Evolutionary conservation across 2,113 vertebrate genomes (phyloP).

Genomic region (Thermophis baileyi): DNA sequence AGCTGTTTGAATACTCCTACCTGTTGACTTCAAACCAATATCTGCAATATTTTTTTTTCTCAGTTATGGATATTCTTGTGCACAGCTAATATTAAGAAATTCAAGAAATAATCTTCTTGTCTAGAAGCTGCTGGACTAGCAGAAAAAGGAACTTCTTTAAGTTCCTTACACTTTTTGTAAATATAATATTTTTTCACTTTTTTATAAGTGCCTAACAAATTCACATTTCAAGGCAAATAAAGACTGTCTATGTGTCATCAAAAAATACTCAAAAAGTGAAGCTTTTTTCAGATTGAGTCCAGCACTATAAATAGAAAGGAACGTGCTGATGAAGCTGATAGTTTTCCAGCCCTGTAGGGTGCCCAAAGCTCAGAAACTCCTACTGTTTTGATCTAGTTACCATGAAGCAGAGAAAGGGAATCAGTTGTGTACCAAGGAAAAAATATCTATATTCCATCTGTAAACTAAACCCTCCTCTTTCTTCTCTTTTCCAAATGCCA

Average conservation of each 20-base stretch:
- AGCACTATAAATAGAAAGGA: slow-evolving; percentile 17
- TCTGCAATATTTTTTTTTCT: not conserved
- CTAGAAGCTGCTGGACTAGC: slow-evolving; percentile 29
- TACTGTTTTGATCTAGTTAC: slow-evolving; percentile 35
- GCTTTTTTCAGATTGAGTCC: slow-evolving; percentile 23
- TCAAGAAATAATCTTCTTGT: slow-evolving; percentile 22
- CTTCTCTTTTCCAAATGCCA: not conserved
- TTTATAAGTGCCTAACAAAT: not conserved
- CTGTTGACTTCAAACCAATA: not conserved
- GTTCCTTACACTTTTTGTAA: slow-evolving; percentile 29
- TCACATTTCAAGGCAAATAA: slow-evolving; percentile 28
- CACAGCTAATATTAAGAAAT: not conserved
- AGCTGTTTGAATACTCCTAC: not conserved
- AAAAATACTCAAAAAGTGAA: slow-evolving; percentile 31
- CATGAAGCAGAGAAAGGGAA: not conserved
- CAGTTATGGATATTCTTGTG: slow-evolving; percentile 3
- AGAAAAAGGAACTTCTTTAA: not conserved
- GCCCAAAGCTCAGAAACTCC: slow-evolving; percentile 21
- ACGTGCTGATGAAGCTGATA: slow-evolving; percentile 11
- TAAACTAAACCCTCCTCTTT: not conserved
- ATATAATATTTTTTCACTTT: not conserved
- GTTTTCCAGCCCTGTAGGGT: not conserved
- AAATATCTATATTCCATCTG: not conserved
- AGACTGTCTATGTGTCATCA: not conserved
- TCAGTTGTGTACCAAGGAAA: slow-evolving; percentile 9